Evolutionary conservation across 2,113 vertebrate genomes (phyloP).

Genomic region (Mesitornis unicolor): DNA sequence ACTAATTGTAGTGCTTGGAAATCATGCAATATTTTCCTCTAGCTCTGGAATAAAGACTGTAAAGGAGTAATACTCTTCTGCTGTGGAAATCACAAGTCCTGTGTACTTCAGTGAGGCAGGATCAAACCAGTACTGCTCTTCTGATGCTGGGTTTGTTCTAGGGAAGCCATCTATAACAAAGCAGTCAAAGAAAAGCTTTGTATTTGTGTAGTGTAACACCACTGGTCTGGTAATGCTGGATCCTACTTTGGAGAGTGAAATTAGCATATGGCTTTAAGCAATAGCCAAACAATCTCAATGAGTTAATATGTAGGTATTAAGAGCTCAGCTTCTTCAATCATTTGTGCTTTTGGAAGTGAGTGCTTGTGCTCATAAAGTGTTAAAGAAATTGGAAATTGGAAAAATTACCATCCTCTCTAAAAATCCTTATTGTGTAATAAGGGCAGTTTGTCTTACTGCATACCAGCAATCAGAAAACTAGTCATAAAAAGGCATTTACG

Average conservation of each 20-base stretch:
- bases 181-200: background rate
- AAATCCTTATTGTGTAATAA: conserved; percentile 5
- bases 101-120: background rate
- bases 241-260: background rate
- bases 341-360: background rate
- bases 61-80: background rate
- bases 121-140: background rate
- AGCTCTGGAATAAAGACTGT: background rate
- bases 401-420: conserved; percentile 10
- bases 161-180: background rate
- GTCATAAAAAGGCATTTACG: background rate
- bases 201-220: background rate
- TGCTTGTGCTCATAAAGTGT: background rate
- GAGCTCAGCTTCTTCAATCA: background rate
- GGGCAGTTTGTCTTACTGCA: background rate
- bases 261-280: background rate
- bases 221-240: background rate
- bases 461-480: background rate
- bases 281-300: background rate
- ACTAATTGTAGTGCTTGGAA: background rate
- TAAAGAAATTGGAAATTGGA: conserved; percentile 2
- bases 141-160: background rate
- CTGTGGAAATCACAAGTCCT: background rate
- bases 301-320: background rate
- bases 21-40: background rate